Conservation (phyloP, 2,797 vertebrate genomes). For the Sebastes diploproa region DNA sequence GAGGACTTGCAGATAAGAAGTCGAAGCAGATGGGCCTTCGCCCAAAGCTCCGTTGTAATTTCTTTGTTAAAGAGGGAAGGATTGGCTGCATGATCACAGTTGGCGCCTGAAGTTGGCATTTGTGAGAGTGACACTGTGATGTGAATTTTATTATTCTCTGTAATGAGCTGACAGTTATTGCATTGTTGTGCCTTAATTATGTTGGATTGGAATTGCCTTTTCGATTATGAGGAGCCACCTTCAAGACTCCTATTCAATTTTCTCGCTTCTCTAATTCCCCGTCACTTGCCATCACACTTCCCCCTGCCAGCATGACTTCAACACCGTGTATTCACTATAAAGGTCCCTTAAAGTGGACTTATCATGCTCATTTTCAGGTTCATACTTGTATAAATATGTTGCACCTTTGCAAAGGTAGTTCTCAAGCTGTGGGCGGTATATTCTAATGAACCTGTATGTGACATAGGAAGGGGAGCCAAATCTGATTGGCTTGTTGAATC, state of each 20-base stretch:
- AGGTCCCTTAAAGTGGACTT: no score
- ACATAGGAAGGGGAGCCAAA: no score
- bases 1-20: constrained; percentile 24
- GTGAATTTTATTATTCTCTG: constrained; percentile 73
- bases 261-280: constrained; percentile 53
- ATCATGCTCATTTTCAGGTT: no score
- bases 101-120: constrained; percentile 76
- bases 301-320: no score
- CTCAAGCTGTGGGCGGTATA: no score
- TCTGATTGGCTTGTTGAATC: no score
- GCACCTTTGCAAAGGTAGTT: no score
- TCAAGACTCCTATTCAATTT: constrained; percentile 74
- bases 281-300: constrained; percentile 13
- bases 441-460: fast-evolving
- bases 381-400: no score
- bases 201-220: constrained; percentile 78
- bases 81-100: constrained; percentile 60
- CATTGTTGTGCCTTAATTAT: constrained; percentile 82
- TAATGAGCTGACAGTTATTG: constrained; percentile 82
- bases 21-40: constrained; percentile 56
- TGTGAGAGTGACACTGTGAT: constrained; percentile 76
- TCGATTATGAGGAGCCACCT: constrained; percentile 73
- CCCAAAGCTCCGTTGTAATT: constrained; percentile 59
- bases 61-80: constrained; percentile 52
- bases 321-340: no score